Evolutionary conservation across 2,797 vertebrate genomes (phyloP).

Genomic region (Ibycter americanus): DNA sequence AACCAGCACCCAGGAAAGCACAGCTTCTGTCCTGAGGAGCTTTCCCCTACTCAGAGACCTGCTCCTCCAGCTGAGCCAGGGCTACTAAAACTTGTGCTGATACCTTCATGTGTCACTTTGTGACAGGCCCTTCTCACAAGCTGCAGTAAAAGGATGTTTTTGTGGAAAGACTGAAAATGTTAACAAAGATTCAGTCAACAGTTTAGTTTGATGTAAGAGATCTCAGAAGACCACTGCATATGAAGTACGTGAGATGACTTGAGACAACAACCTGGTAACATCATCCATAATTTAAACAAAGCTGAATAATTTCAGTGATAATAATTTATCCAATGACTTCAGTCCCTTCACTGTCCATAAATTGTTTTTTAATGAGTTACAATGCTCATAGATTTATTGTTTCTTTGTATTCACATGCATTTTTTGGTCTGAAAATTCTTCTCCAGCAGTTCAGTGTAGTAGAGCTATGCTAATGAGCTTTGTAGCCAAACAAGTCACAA

Average conservation of each 20-base stretch:
- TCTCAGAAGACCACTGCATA: neutral
- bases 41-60: neutral
- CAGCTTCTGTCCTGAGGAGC: neutral
- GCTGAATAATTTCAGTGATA: slow-evolving; percentile 21
- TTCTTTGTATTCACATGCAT: neutral
- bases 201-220: neutral
- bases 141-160: neutral
- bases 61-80: neutral
- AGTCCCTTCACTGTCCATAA: slow-evolving; percentile 14
- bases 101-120: rapidly evolving
- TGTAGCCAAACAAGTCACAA: neutral
- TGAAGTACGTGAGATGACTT: neutral
- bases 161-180: neutral
- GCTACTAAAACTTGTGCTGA: neutral
- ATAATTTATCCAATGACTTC: slow-evolving; percentile 21
- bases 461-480: neutral
- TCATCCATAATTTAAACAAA: slow-evolving; percentile 40
- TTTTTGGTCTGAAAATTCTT: neutral
- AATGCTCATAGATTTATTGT: neutral
- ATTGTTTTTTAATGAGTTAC: slow-evolving; percentile 23
- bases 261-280: neutral
- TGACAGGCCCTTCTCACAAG: neutral
- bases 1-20: neutral
- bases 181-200: neutral
- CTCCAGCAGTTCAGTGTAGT: neutral